phyloP scores from a whole-genome alignment of 2,888 invertebrate species.

The Napeogenes sylphis region DNA sequence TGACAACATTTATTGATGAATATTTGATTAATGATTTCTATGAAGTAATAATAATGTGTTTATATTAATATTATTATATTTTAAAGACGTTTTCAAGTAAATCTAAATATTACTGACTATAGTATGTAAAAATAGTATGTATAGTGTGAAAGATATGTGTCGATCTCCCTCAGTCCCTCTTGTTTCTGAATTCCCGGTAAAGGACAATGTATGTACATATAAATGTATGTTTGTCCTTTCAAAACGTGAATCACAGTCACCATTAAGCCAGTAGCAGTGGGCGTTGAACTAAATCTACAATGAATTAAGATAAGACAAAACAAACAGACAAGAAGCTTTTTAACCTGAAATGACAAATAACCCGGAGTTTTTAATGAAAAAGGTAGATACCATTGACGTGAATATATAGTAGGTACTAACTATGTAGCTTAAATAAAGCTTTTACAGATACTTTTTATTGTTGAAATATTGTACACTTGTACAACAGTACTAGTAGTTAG shows the following conservation, averaged over 20 bases:
- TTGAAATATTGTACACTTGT: too few species aligned
- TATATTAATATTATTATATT: neutral
- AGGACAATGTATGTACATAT: neutral
- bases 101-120: too few species aligned
- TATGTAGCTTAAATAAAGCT: too few species aligned
- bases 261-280: conserved; percentile 52
- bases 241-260: conserved; percentile 23
- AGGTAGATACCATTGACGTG: neutral
- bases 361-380: neutral
- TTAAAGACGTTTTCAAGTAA: neutral
- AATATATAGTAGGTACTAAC: too few species aligned
- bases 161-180: too few species aligned
- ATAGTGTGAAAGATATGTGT: neutral
- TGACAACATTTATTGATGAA: conserved; percentile 29
- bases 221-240: neutral
- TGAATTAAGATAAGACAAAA: conserved; percentile 51
- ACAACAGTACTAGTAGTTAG: too few species aligned
- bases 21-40: too few species aligned
- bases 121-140: too few species aligned
- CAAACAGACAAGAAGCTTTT: conserved; percentile 32
- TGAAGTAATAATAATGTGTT: neutral
- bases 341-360: conserved; percentile 8
- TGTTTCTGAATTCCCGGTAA: too few species aligned
- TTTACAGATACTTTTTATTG: too few species aligned
- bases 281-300: conserved; percentile 44